phyloP scores from a whole-genome alignment of 2,113 vertebrate species.

The Anoura caudifer region DNA sequence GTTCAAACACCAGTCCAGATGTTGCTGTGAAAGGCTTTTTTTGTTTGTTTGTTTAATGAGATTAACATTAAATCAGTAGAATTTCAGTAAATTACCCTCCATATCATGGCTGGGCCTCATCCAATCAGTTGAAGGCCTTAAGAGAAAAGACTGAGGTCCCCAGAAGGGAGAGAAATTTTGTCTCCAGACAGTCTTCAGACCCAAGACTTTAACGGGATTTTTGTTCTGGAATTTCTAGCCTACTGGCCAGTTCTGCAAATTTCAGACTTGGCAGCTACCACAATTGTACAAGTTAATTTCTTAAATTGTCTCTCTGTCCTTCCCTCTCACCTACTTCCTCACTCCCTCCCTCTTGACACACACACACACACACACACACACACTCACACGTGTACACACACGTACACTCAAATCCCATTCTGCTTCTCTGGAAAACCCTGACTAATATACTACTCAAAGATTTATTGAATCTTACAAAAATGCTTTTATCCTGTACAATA shows the following conservation, averaged over 20 bases:
- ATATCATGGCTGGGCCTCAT: background rate
- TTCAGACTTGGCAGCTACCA: background rate
- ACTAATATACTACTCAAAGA: background rate
- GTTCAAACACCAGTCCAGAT: background rate
- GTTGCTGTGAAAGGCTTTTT: background rate
- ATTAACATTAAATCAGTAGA: background rate
- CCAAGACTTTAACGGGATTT: background rate
- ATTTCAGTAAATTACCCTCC: background rate
- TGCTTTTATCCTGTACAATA: background rate
- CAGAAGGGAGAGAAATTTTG: background rate
- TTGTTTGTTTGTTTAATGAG: background rate
- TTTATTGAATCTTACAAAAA: background rate
- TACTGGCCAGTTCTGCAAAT: background rate
- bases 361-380: background rate
- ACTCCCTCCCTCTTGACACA: background rate
- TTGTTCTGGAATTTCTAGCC: background rate
- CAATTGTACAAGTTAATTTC: background rate
- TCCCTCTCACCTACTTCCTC: background rate
- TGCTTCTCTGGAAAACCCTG: background rate
- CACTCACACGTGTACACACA: background rate
- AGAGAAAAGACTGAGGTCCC: background rate
- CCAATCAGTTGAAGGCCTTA: background rate
- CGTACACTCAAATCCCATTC: background rate
- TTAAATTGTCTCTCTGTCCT: background rate
- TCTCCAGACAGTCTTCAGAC: background rate